Conservation (phyloP, 2,113 vertebrate genomes). For the Nibea coibor region DNA sequence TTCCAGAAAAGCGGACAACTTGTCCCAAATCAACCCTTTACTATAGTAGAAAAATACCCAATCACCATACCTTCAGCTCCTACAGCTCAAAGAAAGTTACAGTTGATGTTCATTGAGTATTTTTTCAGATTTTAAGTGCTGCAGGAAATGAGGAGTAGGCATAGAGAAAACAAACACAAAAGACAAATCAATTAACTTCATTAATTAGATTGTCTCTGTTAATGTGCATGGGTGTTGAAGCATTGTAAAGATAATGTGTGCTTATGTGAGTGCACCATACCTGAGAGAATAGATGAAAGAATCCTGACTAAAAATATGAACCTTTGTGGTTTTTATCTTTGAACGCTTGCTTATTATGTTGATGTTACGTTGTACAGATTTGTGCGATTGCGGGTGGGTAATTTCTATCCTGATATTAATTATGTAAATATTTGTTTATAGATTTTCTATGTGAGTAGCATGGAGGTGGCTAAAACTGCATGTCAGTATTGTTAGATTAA, state of each 20-base stretch:
- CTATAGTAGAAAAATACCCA: background rate
- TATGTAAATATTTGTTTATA: background rate
- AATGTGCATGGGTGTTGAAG: background rate
- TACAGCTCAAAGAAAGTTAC: background rate
- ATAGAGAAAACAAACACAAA: background rate
- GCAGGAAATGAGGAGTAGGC: background rate
- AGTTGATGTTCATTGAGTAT: background rate
- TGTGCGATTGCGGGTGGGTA: no score
- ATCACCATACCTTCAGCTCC: background rate
- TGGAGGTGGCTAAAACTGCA: background rate
- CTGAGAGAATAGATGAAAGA: background rate
- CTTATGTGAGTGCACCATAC: background rate
- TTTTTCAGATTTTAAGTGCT: background rate
- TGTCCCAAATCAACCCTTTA: background rate
- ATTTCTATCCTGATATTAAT: no score
- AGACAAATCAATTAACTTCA: background rate
- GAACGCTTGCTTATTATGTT: background rate
- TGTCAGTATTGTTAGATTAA: background rate
- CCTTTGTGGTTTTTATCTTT: background rate
- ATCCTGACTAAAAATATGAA: background rate
- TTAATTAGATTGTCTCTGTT: background rate
- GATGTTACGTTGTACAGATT: background rate
- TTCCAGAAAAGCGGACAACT: constrained; percentile 32
- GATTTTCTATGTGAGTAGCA: background rate
- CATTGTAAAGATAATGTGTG: background rate